Conservation (phyloP, 2,888 invertebrate species). For the Eupelmus urozonus region DNA sequence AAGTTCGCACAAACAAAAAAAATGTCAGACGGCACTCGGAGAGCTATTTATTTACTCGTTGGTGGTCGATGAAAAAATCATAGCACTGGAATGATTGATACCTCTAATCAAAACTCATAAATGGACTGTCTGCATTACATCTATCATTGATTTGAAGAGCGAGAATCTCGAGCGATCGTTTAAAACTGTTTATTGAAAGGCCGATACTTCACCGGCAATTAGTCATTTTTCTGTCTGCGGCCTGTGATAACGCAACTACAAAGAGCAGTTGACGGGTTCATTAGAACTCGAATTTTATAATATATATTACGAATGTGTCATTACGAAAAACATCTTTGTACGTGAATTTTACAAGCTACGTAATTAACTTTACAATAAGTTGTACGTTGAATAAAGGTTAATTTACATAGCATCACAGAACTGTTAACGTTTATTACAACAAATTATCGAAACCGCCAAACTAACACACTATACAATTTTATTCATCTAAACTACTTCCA, state of each 20-base stretch:
- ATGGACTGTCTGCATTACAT: neutral
- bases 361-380: no score
- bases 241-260: neutral
- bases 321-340: neutral
- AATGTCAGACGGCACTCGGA: neutral
- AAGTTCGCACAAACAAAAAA: neutral
- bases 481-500: no score
- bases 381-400: no score
- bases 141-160: constrained; percentile 7
- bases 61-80: constrained; percentile 25
- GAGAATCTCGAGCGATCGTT: neutral
- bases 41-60: no score
- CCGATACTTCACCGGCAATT: neutral
- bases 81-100: no score
- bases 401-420: no score
- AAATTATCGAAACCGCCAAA: no score
- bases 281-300: neutral
- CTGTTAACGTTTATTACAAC: no score
- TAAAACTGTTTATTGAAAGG: constrained; percentile 21
- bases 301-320: constrained; percentile 1
- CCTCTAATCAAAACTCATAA: no score
- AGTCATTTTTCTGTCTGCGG: constrained; percentile 12
- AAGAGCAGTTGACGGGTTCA: constrained; percentile 1
- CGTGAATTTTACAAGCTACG: neutral
- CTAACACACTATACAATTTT: no score